phyloP scores from a whole-genome alignment of 2,113 vertebrate species.

The Meleagris gallopavo region DNA sequence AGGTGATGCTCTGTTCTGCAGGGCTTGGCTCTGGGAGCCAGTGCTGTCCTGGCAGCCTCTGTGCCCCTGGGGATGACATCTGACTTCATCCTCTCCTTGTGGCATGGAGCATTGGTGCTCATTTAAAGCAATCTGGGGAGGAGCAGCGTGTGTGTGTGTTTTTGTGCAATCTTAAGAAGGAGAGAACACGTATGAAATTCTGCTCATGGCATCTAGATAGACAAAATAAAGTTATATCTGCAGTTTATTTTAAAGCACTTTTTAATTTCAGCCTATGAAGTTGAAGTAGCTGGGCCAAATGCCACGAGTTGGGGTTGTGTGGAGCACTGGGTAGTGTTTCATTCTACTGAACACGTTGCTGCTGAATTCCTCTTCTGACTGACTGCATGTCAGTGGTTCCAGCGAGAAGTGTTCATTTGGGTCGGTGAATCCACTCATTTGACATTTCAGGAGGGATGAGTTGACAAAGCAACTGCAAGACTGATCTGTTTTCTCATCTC shows the following conservation, averaged over 20 bases:
- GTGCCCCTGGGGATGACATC: rapidly evolving
- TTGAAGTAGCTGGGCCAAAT: neutral
- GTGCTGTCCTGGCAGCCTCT: neutral
- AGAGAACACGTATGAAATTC: neutral
- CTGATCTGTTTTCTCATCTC: neutral
- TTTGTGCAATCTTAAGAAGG: neutral
- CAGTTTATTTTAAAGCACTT: neutral
- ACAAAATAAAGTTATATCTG: neutral
- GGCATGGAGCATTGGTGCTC: neutral
- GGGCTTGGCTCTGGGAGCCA: neutral
- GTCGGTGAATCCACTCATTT: neutral
- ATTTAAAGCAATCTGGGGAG: neutral
- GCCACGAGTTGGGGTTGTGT: neutral
- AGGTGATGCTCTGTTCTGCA: neutral
- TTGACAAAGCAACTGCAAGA: neutral
- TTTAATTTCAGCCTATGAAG: neutral
- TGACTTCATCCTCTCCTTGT: neutral
- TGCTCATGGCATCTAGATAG: neutral
- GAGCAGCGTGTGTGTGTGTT: neutral
- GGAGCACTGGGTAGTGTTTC: neutral
- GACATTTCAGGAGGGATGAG: neutral
- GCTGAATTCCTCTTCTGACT: neutral
- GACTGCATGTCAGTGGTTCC: rapidly evolving
- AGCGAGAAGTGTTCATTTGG: neutral
- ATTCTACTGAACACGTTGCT: neutral